phyloP scores from a whole-genome alignment of 1,140 invertebrate species.

The Teleogryllus occipitalis region DNA sequence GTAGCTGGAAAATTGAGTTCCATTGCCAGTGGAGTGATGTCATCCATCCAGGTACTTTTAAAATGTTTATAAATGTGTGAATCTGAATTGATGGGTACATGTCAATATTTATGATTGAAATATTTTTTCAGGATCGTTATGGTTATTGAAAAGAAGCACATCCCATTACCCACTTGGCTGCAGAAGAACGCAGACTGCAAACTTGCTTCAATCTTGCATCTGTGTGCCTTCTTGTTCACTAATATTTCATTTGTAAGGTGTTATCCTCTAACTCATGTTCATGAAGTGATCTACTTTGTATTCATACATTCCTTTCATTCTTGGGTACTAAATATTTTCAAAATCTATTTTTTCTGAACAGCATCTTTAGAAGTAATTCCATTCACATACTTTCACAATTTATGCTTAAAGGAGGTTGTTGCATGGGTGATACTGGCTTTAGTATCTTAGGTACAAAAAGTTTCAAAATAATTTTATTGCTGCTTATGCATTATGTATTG shows the following conservation, averaged over 20 bases:
- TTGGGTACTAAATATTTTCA: not conserved
- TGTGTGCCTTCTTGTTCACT: not conserved
- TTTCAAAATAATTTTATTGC: too few species aligned
- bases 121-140: not conserved
- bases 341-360: not conserved
- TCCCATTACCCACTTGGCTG: not conserved
- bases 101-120: not conserved
- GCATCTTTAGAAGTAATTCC: too few species aligned
- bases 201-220: not conserved
- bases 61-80: not conserved
- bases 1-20: conserved; percentile 90
- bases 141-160: not conserved
- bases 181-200: not conserved
- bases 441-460: too few species aligned
- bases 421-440: too few species aligned
- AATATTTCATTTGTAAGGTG: not conserved
- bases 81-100: not conserved
- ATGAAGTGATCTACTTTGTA: not conserved
- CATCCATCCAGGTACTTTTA: conserved; percentile 66
- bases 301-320: not conserved
- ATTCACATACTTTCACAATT: too few species aligned
- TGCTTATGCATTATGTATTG: too few species aligned
- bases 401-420: too few species aligned
- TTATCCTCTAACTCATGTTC: not conserved
- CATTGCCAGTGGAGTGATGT: conserved; percentile 89